Base-by-base conservation (phyloP, 2,113 vertebrate species). In the Petroica traversi region DNA sequence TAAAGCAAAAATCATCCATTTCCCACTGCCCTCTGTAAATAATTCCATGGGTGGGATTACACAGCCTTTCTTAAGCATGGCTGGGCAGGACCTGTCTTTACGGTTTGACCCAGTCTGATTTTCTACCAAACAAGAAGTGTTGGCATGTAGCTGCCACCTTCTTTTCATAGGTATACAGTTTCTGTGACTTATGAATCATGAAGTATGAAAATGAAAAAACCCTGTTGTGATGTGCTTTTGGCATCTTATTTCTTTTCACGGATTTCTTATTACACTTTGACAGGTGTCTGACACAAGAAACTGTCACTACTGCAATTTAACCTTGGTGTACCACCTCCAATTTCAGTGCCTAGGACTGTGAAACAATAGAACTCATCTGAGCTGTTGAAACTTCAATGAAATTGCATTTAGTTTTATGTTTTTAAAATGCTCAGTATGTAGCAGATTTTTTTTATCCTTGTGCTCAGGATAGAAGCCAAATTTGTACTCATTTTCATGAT, bases 221-320 rank as follows among this genome's bases (percentile, higher is more conserved):
- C 31, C 74, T 58, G 55, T 93, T 96, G 46, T 54, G 59, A 69
- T 92, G 79, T 82, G 71, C 73, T 91, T 96, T 96, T 96, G 93
- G 82, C 96, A 92, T 89, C 88, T 71, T 40, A 78, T 92, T 98
- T 88, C 79, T 93, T 96, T 97, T 97, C 91, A 79, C 31, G 2
- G 84, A 85, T 96, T 92, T 86, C 92, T 97, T 94, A 93, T 94
- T 97, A 78, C 88, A 74, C 96, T 97, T 96, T 97, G 97, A 97
- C 97, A 95, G 92, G 90, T 92, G 72, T 95, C 95, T 97, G 96
- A 96, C 94, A 82, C 18, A n/a, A 94, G 93, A 94, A 89, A 52
- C 92, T 95, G 85, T 97, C 93, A 91, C 93, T 92, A 69, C 83
- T 64, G 29, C 78, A 93, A 86, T 96, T 97, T 97, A 96, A 96